A percentile compares a stretch with the other conserved stretches of the same genome.
Conservation (phyloP, 2,113 vertebrate genomes). For the Potamarius usumacintae region DNA sequence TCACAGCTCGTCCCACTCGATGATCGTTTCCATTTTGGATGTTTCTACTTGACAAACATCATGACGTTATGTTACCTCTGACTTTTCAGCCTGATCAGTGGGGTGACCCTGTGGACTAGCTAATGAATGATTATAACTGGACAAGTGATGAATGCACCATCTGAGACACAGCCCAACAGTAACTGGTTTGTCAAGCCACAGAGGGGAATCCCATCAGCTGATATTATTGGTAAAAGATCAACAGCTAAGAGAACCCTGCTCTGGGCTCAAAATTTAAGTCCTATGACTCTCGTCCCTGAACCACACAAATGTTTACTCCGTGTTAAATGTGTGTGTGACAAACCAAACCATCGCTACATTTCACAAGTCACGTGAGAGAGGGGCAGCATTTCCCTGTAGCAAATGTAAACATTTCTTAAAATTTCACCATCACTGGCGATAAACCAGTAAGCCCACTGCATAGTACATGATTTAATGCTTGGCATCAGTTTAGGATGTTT, state of each 20-base stretch:
- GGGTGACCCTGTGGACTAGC: not conserved
- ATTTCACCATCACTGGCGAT: not conserved
- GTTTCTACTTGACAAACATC: not conserved
- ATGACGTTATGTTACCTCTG: not conserved
- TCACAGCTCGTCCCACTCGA: no score
- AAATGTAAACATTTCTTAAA: not conserved
- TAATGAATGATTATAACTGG: not conserved
- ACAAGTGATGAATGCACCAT: not conserved
- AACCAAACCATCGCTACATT: constrained; percentile 8
- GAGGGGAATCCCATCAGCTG: not conserved
- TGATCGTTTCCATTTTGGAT: not conserved
- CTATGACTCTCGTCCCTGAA: not conserved
- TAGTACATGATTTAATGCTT: not conserved
- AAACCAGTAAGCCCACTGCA: not conserved
- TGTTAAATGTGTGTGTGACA: not conserved
- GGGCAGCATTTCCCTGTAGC: not conserved
- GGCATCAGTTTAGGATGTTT: not conserved
- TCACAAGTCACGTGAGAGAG: not conserved
- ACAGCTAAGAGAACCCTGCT: not conserved
- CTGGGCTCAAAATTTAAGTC: not conserved
- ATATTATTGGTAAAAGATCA: not conserved
- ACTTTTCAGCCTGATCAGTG: not conserved
- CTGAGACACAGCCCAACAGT: not conserved
- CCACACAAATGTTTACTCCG: not conserved
- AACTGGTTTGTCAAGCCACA: not conserved